Evolutionary conservation across 2,797 vertebrate genomes (phyloP).

Genomic region (Sebastes dallii): DNA sequence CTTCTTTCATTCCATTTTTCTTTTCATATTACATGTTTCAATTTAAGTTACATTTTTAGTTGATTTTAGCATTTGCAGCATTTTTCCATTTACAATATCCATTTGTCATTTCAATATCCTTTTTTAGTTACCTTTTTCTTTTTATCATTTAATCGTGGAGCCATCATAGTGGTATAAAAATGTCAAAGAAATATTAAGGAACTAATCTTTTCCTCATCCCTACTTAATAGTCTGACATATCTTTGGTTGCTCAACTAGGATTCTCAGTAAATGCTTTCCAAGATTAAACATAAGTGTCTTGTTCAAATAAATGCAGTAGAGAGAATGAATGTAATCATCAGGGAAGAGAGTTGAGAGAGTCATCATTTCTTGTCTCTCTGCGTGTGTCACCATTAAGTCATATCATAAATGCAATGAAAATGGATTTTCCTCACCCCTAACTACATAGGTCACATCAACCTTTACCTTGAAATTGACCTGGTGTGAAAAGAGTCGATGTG

Average conservation of each 20-base stretch:
- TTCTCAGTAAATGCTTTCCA: background rate
- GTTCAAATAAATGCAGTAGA: background rate
- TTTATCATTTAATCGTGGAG: background rate
- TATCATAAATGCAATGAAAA: background rate
- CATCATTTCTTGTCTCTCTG: background rate
- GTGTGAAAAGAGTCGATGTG: conserved; percentile 5
- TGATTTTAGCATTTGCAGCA: background rate
- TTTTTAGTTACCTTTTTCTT: background rate
- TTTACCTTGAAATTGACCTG: background rate
- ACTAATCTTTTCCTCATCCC: background rate
- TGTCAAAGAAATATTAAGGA: background rate
- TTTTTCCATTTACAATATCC: background rate
- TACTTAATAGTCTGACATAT: conserved; percentile 20
- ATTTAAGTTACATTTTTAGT: background rate
- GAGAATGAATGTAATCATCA: background rate
- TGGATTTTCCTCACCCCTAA: background rate
- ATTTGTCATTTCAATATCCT: background rate
- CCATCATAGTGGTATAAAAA: background rate
- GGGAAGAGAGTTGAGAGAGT: background rate
- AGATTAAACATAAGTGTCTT: background rate
- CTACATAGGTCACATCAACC: background rate
- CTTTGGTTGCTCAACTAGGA: background rate
- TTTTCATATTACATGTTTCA: background rate
- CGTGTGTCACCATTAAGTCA: conserved; percentile 9
- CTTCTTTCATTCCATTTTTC: background rate